Evolutionary conservation across 2,888 invertebrate genomes (phyloP), one percentile per base, ranked within the genome.

Genomic region (Spisula subtruncata): DNA sequence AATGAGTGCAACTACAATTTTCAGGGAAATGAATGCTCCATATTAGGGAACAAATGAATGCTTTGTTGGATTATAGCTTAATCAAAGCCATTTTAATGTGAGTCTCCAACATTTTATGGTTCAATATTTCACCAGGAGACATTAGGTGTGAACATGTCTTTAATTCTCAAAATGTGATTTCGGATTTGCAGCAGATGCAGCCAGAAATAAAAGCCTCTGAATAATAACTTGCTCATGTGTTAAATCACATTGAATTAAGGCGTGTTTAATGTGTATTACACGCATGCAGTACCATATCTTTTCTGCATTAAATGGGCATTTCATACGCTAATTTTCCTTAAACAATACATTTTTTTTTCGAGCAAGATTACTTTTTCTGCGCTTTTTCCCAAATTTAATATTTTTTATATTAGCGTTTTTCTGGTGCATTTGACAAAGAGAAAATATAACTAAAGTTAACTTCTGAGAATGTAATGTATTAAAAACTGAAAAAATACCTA

Each of bases 61-160:
- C 35, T 75, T 75, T 75, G 25, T 75, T 75, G 32, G 75, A 75
- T 75, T 75, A 75, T 75, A 75, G 75, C 35, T 75, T 75, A 75
- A 75, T 75, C 75, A 75, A 75, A 75, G 32, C 35, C 1, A 35
- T 12, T 75, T 75, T 75, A 66, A 66, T 66, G n/a, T 25, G 8
- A 66, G 60, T 66, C n/a, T 66, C 60, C 60, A 66, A 66, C 60
- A 66, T 66, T n/a, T 66, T 66, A 66, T 66, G 60, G n/a, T 25
- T 66, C 60, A 66, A 66, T 25, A 66, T 66, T 66, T 66, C 60
- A 66, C n/a, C 6, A 25, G 25, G n/a, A 66, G 60, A 66, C 60
- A 66, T 66, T 10, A 25, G n/a, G 12, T 66, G 60, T n/a, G 25
- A 66, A 66, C n/a, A 66, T n/a, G n/a, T 66, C 60, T 66, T 66